These are phyloP conservation scores for Hydropsyche betteni DNA, from an alignment of 2,888 invertebrate species.

Conservation along the genomic window DNA sequence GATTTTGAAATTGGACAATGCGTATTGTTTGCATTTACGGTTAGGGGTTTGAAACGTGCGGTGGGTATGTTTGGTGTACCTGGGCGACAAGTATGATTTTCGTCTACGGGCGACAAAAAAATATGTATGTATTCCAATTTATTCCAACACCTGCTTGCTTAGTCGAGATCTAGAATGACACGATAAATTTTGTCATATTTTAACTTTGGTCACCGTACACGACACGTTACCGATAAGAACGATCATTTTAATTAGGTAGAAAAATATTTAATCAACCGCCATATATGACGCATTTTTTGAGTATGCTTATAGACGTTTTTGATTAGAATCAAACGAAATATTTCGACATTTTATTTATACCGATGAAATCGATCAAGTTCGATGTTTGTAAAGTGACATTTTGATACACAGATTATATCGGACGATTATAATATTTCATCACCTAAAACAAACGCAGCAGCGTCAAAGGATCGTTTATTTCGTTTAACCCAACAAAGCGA, in stretches of 20 bases:
- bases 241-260: not conserved
- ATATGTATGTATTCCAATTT: constrained; percentile 7
- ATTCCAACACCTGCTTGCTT: constrained; percentile 20
- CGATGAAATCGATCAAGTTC: too few species aligned
- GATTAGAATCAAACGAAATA: too few species aligned
- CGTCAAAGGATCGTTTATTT: too few species aligned
- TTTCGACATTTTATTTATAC: too few species aligned
- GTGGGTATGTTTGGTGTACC: constrained; percentile 13
- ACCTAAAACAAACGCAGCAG: too few species aligned
- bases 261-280: too few species aligned
- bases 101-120: not conserved
- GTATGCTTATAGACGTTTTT: too few species aligned
- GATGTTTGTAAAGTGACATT: too few species aligned
- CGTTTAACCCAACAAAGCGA: too few species aligned
- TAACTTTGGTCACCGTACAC: not conserved
- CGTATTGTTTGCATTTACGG: constrained; percentile 23
- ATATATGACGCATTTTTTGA: too few species aligned
- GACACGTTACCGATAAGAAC: constrained; percentile 1
- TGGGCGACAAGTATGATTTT: constrained; percentile 5
- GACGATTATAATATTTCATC: too few species aligned
- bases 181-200: constrained; percentile 25
- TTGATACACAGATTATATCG: too few species aligned
- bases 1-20: constrained; percentile 33
- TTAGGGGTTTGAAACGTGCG: constrained; percentile 18
- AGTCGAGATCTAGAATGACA: constrained; percentile 10